Conservation (phyloP, 2,113 vertebrate genomes). For the Ptyas mucosa region DNA sequence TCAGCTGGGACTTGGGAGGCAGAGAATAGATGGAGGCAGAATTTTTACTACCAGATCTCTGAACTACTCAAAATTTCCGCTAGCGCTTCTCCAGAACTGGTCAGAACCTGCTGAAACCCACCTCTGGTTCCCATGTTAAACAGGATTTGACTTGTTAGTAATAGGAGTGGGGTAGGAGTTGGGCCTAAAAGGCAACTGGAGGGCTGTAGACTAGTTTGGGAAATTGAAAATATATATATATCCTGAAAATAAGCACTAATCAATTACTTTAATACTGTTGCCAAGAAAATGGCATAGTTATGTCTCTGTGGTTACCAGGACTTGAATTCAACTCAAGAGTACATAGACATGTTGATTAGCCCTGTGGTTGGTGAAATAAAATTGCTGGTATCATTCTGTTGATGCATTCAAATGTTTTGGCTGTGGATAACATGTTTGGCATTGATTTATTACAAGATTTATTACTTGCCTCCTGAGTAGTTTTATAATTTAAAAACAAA, state of each 20-base stretch:
- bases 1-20: too few relatives aligned
- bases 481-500: neutral
- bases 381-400: neutral
- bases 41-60: too few relatives aligned
- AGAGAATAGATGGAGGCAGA: too few relatives aligned
- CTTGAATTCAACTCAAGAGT: neutral
- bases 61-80: too few relatives aligned
- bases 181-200: neutral
- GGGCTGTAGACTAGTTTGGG: neutral
- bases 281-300: neutral
- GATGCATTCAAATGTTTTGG: neutral
- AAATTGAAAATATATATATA: neutral
- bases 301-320: neutral
- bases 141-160: neutral
- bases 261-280: neutral
- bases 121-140: neutral
- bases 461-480: neutral
- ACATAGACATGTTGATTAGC: neutral
- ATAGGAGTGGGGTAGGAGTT: neutral
- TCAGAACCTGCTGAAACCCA: too few relatives aligned
- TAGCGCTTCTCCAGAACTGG: too few relatives aligned
- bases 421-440: neutral
- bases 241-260: neutral
- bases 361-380: neutral
- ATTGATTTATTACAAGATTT: neutral